Conservation (phyloP, 2,113 vertebrate species). For the Charina bottae region DNA sequence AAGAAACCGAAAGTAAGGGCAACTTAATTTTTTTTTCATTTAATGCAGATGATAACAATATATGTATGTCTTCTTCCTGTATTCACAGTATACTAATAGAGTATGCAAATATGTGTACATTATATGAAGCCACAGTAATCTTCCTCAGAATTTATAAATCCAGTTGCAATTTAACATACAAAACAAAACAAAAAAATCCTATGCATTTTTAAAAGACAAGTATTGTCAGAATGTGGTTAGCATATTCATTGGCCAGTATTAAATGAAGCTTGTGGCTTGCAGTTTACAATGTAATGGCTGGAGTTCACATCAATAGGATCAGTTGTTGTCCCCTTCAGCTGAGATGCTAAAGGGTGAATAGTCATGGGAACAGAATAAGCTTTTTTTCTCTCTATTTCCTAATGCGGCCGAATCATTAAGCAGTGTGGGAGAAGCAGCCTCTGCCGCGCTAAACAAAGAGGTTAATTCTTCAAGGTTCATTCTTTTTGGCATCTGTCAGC, state of each 20-base stretch:
- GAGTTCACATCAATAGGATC: not conserved
- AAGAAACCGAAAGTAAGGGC: not conserved
- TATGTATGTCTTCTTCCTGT: not conserved
- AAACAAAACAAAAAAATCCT: not conserved
- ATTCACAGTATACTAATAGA: not conserved
- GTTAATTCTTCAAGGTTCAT: not conserved
- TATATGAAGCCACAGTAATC: not conserved
- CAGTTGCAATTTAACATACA: not conserved
- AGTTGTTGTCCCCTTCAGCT: constrained; percentile 13
- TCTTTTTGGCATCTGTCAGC: not conserved
- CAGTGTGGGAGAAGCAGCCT: constrained; percentile 16
- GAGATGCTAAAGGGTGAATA: constrained; percentile 31
- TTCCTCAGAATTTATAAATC: not conserved
- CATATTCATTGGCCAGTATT: not conserved
- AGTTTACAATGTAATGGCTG: not conserved
- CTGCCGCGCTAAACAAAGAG: constrained; percentile 24
- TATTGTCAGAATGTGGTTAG: constrained; percentile 9
- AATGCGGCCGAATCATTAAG: constrained; percentile 18
- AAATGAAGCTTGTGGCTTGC: not conserved
- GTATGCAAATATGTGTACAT: not conserved
- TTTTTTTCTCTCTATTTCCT: constrained; percentile 23
- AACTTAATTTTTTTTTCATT: not conserved
- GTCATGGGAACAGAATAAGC: constrained; percentile 3
- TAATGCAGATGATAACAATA: not conserved
- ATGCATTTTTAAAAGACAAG: not conserved